Evolutionary conservation across 1,140 invertebrate species (phyloP).

Genomic region (Calosoma granatense): DNA sequence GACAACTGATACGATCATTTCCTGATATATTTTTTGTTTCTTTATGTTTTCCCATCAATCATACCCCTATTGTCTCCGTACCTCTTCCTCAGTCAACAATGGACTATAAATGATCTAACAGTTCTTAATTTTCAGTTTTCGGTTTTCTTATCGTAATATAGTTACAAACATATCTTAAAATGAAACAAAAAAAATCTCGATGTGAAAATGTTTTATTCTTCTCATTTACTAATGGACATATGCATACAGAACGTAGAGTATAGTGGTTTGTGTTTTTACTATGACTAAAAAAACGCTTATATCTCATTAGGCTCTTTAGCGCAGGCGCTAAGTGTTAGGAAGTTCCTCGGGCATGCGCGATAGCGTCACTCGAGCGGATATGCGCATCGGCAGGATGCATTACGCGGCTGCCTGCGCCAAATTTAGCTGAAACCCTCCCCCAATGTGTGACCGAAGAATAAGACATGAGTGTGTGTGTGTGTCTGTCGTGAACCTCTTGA

Average conservation of each 20-base stretch:
- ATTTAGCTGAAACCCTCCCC: not conserved
- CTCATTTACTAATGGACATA: conserved; percentile 3
- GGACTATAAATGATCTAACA: too few relatives aligned
- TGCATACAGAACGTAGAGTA: not conserved
- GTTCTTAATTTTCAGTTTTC: too few relatives aligned
- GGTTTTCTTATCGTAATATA: conserved; percentile 6
- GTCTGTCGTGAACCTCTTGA: conserved; percentile 6
- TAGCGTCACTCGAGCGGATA: not conserved
- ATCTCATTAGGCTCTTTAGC: conserved; percentile 6
- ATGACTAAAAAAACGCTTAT: conserved; percentile 1
- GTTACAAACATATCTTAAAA: conserved; percentile 7
- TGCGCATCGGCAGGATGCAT: not conserved
- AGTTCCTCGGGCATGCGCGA: not conserved
- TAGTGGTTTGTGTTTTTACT: conserved; percentile 9
- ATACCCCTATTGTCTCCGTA: not conserved
- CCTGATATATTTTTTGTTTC: not conserved
- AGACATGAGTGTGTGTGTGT: not conserved
- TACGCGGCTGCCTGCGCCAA: not conserved
- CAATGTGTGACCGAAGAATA: not conserved
- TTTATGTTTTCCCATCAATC: not conserved
- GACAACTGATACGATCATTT: not conserved
- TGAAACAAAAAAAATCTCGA: conserved; percentile 4
- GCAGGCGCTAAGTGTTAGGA: conserved; percentile 4
- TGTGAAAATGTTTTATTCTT: not conserved
- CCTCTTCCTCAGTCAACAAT: not conserved